Base-by-base conservation (phyloP, 2,113 vertebrate species). In the Elanus axillaris region DNA sequence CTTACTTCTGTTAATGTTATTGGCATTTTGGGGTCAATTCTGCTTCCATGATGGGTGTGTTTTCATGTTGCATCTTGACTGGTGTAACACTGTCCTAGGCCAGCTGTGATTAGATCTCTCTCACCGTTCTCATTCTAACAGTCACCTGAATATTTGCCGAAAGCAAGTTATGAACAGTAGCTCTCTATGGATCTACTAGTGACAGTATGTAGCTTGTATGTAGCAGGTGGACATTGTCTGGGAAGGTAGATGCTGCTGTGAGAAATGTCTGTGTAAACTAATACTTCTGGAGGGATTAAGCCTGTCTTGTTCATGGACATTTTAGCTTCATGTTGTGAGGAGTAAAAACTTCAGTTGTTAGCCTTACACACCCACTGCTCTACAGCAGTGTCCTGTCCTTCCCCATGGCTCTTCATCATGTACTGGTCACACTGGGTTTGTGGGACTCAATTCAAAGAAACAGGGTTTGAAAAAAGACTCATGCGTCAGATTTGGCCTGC, bases 191-290 rank as follows among this genome's bases (percentile, higher is more conserved):
- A 31, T 52, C 75, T 63, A 1, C 26, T 52, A 5, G n/a, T 71
- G 79, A 6, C 17, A 19, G 7, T 47, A 3, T 3, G 2, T 10
- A 20, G 20, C 8, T 27, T 10, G 5, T 13, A 7, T 0, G 0
- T 3, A 9, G 73, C 14, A 38, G 58, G 23, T 48, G 52, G 52
- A 12, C 1, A 1, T 60, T 1, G 1, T 22, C 16, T 8, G 68
- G 52, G n/a, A 40, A 62, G 17, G 55, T 2, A 32, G 68, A 19
- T 74, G 59, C 3, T 4, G 25, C n/a, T 59, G 38, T 77, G 68
- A 75, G 72, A 58, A 86, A 26, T 21, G 36, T 3, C 38, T 52
- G 45, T n/a, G n/a, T 42, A 25, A 81, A 40, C 1, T 12, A 13
- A 8, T 21, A 1, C 6, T 48, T 50, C 36, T 73, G 82, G 42